Percentiles rank a stretch among this genome's conserved stretches.
Conservation (phyloP, 2,113 vertebrate species). For the Vulpes vulpes region DNA sequence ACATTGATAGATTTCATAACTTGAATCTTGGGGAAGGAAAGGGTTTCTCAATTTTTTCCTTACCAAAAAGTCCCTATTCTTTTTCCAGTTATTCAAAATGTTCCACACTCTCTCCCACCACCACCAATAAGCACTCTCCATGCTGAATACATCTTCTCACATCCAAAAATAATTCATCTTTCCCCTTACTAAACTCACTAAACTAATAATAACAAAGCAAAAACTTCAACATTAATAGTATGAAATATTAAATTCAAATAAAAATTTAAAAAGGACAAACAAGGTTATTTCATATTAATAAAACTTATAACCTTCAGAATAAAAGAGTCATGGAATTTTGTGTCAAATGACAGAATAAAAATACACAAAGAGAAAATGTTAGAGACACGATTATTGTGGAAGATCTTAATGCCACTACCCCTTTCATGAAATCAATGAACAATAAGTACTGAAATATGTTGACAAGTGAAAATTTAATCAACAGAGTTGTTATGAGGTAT, state of each 20-base stretch:
- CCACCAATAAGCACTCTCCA: neutral
- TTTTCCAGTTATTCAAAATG: neutral
- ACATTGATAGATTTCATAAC: neutral
- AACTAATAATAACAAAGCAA: constrained; percentile 14
- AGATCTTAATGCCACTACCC: neutral
- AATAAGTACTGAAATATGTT: neutral
- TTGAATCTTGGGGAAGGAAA: neutral
- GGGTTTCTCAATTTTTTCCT: neutral
- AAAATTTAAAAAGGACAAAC: constrained; percentile 7
- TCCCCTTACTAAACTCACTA: neutral
- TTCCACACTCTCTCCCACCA: neutral
- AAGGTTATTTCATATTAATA: constrained; percentile 37
- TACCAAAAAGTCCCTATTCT: neutral
- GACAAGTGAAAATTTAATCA: constrained; percentile 16
- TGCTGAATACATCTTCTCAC: neutral
- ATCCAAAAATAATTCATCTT: neutral
- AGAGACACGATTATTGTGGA: neutral
- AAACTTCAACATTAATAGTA: neutral
- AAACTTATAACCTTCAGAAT: constrained; percentile 32
- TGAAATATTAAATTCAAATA: constrained; percentile 32
- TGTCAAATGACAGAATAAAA: neutral
- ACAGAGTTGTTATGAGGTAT: neutral
- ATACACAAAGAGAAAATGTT: constrained; percentile 34
- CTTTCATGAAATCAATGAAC: neutral
- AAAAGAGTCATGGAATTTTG: neutral